Percentiles rank a stretch among this genome's conserved stretches.
Evolutionary conservation across 2,797 vertebrate genomes (phyloP).

Genomic region (Bradypodion pumilum): DNA sequence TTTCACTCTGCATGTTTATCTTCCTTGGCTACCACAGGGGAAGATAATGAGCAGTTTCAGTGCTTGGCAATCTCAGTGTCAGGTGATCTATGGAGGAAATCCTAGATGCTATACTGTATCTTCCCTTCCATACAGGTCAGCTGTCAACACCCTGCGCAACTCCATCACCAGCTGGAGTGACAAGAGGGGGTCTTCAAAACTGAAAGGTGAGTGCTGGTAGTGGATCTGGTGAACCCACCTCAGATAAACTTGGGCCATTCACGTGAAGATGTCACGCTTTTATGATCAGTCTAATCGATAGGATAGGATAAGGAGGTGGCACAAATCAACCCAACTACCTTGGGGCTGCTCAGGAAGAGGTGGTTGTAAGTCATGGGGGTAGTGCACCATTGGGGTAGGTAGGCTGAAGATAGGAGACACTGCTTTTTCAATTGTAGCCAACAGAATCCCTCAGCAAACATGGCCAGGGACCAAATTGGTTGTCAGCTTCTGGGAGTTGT

Average conservation of each 20-base stretch:
- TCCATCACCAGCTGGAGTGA: conserved; percentile 35
- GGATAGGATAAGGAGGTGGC: not conserved
- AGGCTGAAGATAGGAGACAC: not conserved
- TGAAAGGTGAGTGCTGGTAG: not conserved
- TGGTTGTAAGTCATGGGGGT: not conserved
- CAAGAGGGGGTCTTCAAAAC: not conserved
- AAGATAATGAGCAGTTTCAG: not conserved
- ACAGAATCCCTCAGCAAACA: no score
- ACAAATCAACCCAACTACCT: not conserved
- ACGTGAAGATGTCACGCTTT: not conserved
- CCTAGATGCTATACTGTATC: not conserved
- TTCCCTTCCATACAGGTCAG: conserved; percentile 46
- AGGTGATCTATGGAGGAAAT: not conserved
- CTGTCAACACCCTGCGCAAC: conserved; percentile 59
- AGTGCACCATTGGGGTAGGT: no score
- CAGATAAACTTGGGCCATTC: not conserved
- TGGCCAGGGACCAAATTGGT: no score
- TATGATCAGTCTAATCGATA: no score
- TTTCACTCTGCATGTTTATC: not conserved
- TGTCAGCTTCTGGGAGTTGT: no score
- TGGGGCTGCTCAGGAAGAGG: not conserved
- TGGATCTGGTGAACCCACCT: not conserved
- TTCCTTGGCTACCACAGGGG: not conserved
- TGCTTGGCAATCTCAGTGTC: not conserved
- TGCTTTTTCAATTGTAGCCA: not conserved